Evolutionary conservation across 30 jellyfish, hydroid and myxozoan species (phyloP).

Genomic region (Cassiopea xamachana): DNA sequence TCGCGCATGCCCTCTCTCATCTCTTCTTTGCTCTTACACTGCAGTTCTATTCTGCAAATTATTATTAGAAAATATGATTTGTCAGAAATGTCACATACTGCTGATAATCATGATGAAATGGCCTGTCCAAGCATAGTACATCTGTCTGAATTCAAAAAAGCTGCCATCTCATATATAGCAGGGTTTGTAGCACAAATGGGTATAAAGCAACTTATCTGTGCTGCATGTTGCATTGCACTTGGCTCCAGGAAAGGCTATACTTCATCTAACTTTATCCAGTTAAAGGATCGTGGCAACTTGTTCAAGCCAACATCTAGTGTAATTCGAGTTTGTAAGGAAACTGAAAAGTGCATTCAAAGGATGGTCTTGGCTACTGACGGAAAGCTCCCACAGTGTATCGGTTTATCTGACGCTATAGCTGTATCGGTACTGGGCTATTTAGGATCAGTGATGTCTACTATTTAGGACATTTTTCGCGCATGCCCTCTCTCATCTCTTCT

Average conservation of each 20-base stretch:
- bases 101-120: background rate
- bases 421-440: background rate
- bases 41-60: too few species aligned
- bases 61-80: conserved; percentile 47
- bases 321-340: background rate
- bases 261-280: background rate
- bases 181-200: background rate
- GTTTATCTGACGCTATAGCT: conserved; percentile 1
- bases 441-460: too few species aligned
- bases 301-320: background rate
- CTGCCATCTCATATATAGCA: background rate
- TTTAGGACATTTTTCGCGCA: too few species aligned
- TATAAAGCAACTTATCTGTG: background rate
- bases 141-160: background rate
- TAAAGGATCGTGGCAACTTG: background rate
- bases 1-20: too few species aligned
- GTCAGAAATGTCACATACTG: background rate
- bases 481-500: too few species aligned
- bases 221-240: conserved; percentile 4
- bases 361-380: conserved; percentile 1
- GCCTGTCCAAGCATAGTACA: background rate
- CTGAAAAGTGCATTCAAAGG: background rate
- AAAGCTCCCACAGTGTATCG: background rate
- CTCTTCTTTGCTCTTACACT: too few species aligned
- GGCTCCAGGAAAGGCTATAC: conserved; percentile 1